Evolutionary conservation across 2,113 vertebrate genomes (phyloP).

Genomic region (Salvelinus alpinus): DNA sequence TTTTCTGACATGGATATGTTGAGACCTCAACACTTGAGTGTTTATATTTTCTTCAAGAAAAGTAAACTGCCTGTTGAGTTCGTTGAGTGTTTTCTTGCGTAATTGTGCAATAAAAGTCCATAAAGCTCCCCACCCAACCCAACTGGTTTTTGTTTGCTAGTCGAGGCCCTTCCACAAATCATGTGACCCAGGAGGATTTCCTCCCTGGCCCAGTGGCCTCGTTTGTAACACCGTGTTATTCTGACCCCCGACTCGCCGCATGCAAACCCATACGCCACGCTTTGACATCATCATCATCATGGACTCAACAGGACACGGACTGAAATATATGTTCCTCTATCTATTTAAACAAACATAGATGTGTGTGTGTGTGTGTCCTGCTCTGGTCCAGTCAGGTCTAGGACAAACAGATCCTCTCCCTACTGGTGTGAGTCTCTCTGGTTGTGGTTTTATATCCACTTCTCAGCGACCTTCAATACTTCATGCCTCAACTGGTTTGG

Average conservation of each 20-base stretch:
- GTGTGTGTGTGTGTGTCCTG: too few relatives aligned
- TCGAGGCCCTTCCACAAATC: conserved; percentile 19
- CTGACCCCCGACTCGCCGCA: conserved; percentile 30
- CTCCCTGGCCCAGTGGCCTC: conserved; percentile 38
- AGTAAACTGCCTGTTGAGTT: background rate
- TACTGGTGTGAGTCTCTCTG: too few relatives aligned
- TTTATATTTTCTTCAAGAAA: conserved; percentile 29
- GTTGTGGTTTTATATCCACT: conserved; percentile 3
- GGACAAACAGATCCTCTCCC: too few relatives aligned
- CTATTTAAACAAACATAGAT: background rate
- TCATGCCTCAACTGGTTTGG: conserved; percentile 36
- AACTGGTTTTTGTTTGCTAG: conserved; percentile 33
- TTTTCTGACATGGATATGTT: conserved; percentile 1
- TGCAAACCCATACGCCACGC: conserved; percentile 2
- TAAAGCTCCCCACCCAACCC: background rate
- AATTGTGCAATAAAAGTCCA: conserved; percentile 23
- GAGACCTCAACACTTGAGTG: conserved; percentile 2
- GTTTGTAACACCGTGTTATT: conserved; percentile 46
- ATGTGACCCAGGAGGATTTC: conserved; percentile 53
- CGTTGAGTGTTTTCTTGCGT: conserved; percentile 24
- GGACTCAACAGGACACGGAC: too few relatives aligned
- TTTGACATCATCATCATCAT: background rate
- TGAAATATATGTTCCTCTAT: background rate
- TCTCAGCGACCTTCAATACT: conserved; percentile 9
- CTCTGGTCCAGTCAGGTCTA: too few relatives aligned